phyloP scores from a whole-genome alignment of 2,888 invertebrate species.

The Euclidia mi region DNA sequence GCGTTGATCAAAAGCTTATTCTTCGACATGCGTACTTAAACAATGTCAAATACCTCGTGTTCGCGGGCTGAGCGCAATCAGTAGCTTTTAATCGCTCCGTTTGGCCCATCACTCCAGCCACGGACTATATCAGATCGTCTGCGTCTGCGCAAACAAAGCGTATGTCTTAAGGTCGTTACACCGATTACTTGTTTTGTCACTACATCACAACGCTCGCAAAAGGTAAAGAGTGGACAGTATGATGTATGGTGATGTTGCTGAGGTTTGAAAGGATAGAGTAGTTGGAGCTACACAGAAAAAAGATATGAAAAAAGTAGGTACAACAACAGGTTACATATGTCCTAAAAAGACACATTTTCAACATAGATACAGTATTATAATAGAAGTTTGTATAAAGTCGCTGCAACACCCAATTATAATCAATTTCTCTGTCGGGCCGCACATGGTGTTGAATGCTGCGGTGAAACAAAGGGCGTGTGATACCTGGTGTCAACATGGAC shows the following conservation, averaged over 20 bases:
- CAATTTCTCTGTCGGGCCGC: too few species aligned
- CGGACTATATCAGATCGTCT: slow-evolving; percentile 57
- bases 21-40: slow-evolving; percentile 30
- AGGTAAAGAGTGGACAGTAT: slow-evolving; percentile 23
- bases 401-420: too few species aligned
- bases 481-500: too few species aligned
- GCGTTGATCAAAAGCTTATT: slow-evolving; percentile 41
- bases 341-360: too few species aligned
- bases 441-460: too few species aligned
- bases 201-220: slow-evolving; percentile 27
- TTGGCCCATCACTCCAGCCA: slow-evolving; percentile 50
- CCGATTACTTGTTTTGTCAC: slow-evolving; percentile 38
- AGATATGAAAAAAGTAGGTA: too few species aligned
- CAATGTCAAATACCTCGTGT: slow-evolving; percentile 55
- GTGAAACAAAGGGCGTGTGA: too few species aligned
- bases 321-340: too few species aligned
- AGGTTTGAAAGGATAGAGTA: background rate
- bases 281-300: background rate
- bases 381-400: too few species aligned
- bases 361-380: too few species aligned
- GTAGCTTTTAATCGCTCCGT: slow-evolving; percentile 54
- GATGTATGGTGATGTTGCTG: slow-evolving; percentile 21
- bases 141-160: slow-evolving; percentile 46
- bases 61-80: slow-evolving; percentile 50
- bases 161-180: slow-evolving; percentile 51